phyloP scores from a whole-genome alignment of 1,140 invertebrate species.

The Cydia amplana region DNA sequence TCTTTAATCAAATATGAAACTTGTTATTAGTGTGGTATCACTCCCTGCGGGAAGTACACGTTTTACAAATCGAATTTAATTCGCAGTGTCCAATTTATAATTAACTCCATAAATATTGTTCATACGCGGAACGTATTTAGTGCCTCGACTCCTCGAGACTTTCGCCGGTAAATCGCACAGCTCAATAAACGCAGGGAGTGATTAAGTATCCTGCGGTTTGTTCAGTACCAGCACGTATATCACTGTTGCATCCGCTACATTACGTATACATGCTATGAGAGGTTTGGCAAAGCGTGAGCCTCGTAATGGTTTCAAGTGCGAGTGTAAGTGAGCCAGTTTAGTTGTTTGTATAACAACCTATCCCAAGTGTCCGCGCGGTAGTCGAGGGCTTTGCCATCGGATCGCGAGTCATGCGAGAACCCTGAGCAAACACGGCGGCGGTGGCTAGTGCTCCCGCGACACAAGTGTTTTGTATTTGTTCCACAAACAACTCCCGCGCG shows the following conservation, averaged over 20 bases:
- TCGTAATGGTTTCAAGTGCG: background rate
- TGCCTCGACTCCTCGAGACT: slow-evolving; percentile 38
- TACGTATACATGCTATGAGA: background rate
- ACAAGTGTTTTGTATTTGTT: slow-evolving; percentile 69
- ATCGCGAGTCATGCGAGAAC: slow-evolving; percentile 68
- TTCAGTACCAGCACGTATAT: background rate
- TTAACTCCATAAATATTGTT: slow-evolving; percentile 52
- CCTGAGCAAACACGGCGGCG: slow-evolving; percentile 60
- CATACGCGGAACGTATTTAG: slow-evolving; percentile 41
- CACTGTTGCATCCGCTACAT: background rate
- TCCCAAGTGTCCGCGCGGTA: slow-evolving; percentile 27
- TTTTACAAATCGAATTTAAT: slow-evolving; percentile 44
- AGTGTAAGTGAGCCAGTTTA: slow-evolving; percentile 11
- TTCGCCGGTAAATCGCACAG: slow-evolving; percentile 44
- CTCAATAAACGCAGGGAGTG: slow-evolving; percentile 33
- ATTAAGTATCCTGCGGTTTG: slow-evolving; percentile 28
- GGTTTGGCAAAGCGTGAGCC: background rate
- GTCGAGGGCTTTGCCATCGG: slow-evolving; percentile 45
- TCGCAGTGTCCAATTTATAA: slow-evolving; percentile 43
- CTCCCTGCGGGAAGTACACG: slow-evolving; percentile 17
- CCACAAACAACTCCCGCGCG: slow-evolving; percentile 64
- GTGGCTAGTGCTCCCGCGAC: slow-evolving; percentile 50
- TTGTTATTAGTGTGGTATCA: background rate
- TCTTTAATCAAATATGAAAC: background rate
- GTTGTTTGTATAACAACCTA: slow-evolving; percentile 30